Evolutionary conservation across 2,113 vertebrate species (phyloP), one percentile per base, ranked within the genome.

Genomic region (Silurus meridionalis): DNA sequence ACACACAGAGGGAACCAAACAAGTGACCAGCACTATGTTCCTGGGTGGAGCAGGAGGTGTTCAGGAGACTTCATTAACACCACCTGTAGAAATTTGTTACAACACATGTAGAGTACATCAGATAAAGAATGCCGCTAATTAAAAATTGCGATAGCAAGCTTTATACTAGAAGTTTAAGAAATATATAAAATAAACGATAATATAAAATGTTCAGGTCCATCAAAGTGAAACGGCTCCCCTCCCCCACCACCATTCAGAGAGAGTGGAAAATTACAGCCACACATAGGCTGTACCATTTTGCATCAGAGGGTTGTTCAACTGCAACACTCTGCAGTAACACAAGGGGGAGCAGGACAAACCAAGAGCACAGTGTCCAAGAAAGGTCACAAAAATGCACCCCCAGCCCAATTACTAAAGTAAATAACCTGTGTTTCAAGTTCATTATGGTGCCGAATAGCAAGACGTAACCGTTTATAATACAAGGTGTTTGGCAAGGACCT

Each of bases 241-340:
- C 87, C 89, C 85, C 85, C 82, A 72, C 71, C 50, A 72, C 74
- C 64, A 83, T 79, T 83, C 48, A 77, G 57, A 85, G 53, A 87
- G 87, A 86, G 85, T 90, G 89, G 89, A 90, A 90, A 90, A 87
- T 79, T 86, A 86, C 89, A 84, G 88, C 82, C 21, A 83, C 53
- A 23, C 9, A 64, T 48, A 52, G 89, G 88, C 9, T 7, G 6
- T 88, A 87, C 89, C 85, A 90, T 79, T 84, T 25, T 37, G 37
- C 37, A 37, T 37, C 81, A 78, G 58, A 58, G 85, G 82, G 53
- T 69, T 84, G 37, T 28, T 8, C 23, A 15, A 19, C 19, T 21
- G 11, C 23, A 8, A 46, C 8, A 0, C 37, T 15, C 53, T 48
- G 37, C 10, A 37, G 23, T 0, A 83, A 64, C 37, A 63, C 55